A percentile compares a stretch with the other conserved stretches of the same genome.
These are phyloP conservation scores for Uria lomvia DNA, from an alignment of 2,113 vertebrate species.

Conservation along the genomic window DNA sequence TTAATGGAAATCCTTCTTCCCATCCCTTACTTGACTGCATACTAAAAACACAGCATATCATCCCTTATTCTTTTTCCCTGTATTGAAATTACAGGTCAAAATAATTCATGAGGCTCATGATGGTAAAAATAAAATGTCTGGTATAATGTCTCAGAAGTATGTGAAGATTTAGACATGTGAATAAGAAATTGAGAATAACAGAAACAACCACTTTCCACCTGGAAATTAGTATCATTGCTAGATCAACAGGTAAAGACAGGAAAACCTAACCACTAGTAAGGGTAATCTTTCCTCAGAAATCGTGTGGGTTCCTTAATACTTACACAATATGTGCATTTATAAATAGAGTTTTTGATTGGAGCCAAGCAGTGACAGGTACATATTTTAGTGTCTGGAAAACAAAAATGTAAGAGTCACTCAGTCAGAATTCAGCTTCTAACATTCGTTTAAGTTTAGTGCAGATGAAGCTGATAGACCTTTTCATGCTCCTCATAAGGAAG, in stretches of 20 bases:
- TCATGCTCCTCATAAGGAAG: neutral
- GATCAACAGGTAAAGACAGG: neutral
- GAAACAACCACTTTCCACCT: neutral
- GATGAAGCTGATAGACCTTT: neutral
- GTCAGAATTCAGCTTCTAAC: neutral
- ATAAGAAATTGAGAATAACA: neutral
- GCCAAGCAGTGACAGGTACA: neutral
- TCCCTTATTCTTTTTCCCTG: neutral
- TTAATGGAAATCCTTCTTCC: neutral
- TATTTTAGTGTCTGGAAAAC: neutral
- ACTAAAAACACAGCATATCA: neutral
- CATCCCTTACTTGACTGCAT: neutral
- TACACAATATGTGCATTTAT: accelerated
- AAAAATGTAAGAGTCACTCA: neutral
- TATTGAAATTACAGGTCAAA: neutral
- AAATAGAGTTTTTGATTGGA: neutral
- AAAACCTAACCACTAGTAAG: neutral
- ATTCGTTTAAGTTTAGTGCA: neutral
- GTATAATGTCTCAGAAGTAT: neutral
- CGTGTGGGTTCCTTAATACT: neutral
- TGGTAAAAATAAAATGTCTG: neutral
- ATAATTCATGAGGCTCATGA: neutral
- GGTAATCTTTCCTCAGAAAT: neutral
- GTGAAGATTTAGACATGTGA: neutral
- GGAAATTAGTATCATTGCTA: neutral